Percentiles rank a stretch among this genome's conserved stretches.
Evolutionary conservation across 2,888 invertebrate species (phyloP).

Genomic region (Catotricha subobsoleta): DNA sequence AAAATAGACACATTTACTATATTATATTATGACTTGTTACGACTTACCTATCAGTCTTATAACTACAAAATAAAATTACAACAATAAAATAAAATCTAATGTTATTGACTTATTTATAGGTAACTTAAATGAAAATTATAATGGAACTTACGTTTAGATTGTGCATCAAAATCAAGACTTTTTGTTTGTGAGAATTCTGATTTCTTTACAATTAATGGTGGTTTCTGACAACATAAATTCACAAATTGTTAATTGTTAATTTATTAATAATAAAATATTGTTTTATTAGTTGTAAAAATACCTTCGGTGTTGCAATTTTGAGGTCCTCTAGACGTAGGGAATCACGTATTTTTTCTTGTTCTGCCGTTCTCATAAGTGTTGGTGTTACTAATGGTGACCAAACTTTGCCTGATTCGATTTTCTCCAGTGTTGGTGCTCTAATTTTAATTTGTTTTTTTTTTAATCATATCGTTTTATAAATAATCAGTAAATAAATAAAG

Average conservation of each 20-base stretch:
- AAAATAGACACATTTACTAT: too few species aligned
- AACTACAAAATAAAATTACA: too few species aligned
- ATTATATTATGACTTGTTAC: too few species aligned
- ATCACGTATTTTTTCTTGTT: conserved; percentile 20
- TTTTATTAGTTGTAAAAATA: too few species aligned
- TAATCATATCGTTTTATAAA: too few species aligned
- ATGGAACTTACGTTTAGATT: conserved; percentile 19
- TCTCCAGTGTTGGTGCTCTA: conserved; percentile 6
- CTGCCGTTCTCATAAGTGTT: conserved; percentile 15
- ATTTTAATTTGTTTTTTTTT: not conserved
- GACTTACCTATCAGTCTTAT: too few species aligned
- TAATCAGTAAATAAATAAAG: too few species aligned
- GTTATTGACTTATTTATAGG: too few species aligned
- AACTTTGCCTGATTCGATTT: conserved; percentile 17
- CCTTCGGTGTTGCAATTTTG: conserved; percentile 17
- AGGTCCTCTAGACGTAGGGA: conserved; percentile 18
- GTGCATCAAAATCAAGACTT: conserved; percentile 19
- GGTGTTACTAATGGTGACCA: conserved; percentile 14
- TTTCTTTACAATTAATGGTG: conserved; percentile 16
- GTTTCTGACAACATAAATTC: conserved; percentile 12
- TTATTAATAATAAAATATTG: conserved; percentile 1
- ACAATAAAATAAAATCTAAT: too few species aligned
- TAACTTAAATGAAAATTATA: too few species aligned
- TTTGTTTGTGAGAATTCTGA: conserved; percentile 20
- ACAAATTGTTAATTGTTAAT: not conserved